A percentile compares a stretch with the other conserved stretches of the same genome.
phyloP scores from a whole-genome alignment of 2,888 invertebrate genomes.

The Papilio demoleus region DNA sequence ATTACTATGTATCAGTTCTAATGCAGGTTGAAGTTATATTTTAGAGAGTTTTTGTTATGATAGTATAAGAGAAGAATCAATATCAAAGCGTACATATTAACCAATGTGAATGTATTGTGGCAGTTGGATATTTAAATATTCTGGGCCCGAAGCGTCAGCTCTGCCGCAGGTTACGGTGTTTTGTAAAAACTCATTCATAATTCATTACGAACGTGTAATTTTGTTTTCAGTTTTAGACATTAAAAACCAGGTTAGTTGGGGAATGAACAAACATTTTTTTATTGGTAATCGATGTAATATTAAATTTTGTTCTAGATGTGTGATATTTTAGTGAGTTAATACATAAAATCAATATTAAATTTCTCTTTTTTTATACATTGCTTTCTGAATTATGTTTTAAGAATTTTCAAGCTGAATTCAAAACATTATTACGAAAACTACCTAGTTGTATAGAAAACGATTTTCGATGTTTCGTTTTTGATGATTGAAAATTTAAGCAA shows the following conservation, averaged over 20 bases:
- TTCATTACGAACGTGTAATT: conserved; percentile 29
- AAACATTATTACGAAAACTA: too few species aligned
- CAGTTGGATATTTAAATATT: conserved; percentile 38
- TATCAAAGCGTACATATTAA: background rate
- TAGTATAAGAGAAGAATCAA: background rate
- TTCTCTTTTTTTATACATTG: too few species aligned
- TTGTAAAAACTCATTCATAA: conserved; percentile 37
- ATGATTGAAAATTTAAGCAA: too few species aligned
- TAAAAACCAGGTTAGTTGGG: conserved; percentile 18
- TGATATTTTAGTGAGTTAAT: background rate
- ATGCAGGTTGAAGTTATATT: too few species aligned
- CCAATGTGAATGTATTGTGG: conserved; percentile 19
- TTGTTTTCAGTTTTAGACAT: conserved; percentile 18
- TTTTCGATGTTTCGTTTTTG: too few species aligned
- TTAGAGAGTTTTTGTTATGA: too few species aligned
- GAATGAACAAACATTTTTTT: background rate
- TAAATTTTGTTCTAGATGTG: background rate
- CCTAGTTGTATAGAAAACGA: too few species aligned
- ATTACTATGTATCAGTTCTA: too few species aligned
- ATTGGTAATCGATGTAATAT: conserved; percentile 8
- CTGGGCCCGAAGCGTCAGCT: conserved; percentile 31
- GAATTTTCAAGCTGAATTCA: too few species aligned
- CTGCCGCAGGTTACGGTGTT: conserved; percentile 30
- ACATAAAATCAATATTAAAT: background rate
- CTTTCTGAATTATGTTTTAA: too few species aligned